Conservation (phyloP, 2,888 invertebrate genomes). For the Rhamnusium bicolor region DNA sequence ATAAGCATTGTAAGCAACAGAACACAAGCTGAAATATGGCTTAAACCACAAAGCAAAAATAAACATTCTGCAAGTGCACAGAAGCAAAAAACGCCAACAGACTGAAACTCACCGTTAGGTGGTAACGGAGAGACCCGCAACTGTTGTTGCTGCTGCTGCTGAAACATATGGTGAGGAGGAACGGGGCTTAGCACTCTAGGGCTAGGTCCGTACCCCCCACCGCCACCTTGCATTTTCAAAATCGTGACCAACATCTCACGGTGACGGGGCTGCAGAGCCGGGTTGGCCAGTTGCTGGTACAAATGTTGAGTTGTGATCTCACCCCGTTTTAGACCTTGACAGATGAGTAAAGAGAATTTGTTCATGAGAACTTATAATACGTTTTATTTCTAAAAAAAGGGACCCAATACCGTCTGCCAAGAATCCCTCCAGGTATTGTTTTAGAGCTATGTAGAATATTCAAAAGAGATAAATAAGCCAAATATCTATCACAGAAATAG, state of each 20-base stretch:
- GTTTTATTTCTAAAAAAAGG: not conserved
- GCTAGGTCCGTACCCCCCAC: slow-evolving; percentile 63
- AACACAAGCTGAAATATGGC: not conserved
- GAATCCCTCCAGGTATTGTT: too few relatives aligned
- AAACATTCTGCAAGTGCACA: not conserved
- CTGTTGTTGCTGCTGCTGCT: slow-evolving; percentile 70
- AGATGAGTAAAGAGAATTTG: not conserved
- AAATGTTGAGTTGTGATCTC: slow-evolving; percentile 84
- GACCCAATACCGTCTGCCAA: too few relatives aligned
- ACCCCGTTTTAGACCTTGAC: slow-evolving; percentile 80
- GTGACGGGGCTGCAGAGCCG: slow-evolving; percentile 82
- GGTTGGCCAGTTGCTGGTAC: slow-evolving; percentile 84
- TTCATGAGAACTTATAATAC: not conserved
- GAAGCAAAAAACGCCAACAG: not conserved
- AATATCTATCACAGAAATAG: too few relatives aligned
- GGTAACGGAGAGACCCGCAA: slow-evolving; percentile 78
- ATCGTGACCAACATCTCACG: slow-evolving; percentile 82
- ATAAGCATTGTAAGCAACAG: slow-evolving; percentile 32
- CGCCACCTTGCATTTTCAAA: slow-evolving; percentile 72
- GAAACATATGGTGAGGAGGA: slow-evolving; percentile 71
- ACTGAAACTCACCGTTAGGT: slow-evolving; percentile 73
- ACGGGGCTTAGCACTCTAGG: slow-evolving; percentile 68
- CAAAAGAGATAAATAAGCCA: too few relatives aligned
- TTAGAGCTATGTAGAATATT: too few relatives aligned
- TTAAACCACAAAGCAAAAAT: not conserved